phyloP scores from a whole-genome alignment of 2,797 vertebrate species.

The Chrysocyon brachyurus region DNA sequence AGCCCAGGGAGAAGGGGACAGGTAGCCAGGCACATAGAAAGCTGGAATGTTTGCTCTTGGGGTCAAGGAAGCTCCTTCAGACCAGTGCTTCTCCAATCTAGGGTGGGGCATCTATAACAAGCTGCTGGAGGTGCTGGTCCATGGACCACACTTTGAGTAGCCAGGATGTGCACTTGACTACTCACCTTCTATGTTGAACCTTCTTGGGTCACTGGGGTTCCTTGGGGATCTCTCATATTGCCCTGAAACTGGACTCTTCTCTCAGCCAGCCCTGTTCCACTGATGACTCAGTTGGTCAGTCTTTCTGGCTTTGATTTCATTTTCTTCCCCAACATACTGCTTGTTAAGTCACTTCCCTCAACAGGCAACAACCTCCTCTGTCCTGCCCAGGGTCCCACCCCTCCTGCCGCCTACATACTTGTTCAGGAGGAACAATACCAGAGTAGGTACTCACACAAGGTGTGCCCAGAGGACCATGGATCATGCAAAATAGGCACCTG shows the following conservation, averaged over 20 bases:
- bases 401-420: not conserved
- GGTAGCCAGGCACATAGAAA: not conserved
- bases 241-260: not conserved
- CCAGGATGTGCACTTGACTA: not conserved
- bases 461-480: not conserved
- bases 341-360: not conserved
- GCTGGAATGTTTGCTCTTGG: not conserved
- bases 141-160: not conserved
- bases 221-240: not conserved
- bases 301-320: not conserved
- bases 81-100: not conserved
- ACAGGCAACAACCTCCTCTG: no score
- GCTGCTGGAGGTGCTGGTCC: not conserved
- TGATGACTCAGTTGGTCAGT: not conserved
- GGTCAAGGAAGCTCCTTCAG: not conserved
- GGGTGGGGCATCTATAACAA: not conserved
- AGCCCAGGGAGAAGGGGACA: not conserved
- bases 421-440: not conserved
- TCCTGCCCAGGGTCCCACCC: not conserved
- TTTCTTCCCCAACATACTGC: not conserved
- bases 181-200: not conserved
- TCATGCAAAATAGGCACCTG: not conserved
- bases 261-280: not conserved
- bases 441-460: not conserved
- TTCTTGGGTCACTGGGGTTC: no score